A percentile compares a stretch with the other conserved stretches of the same genome.
phyloP scores from a whole-genome alignment of 2,113 vertebrate species.

The Phalacrocorax carbo region DNA sequence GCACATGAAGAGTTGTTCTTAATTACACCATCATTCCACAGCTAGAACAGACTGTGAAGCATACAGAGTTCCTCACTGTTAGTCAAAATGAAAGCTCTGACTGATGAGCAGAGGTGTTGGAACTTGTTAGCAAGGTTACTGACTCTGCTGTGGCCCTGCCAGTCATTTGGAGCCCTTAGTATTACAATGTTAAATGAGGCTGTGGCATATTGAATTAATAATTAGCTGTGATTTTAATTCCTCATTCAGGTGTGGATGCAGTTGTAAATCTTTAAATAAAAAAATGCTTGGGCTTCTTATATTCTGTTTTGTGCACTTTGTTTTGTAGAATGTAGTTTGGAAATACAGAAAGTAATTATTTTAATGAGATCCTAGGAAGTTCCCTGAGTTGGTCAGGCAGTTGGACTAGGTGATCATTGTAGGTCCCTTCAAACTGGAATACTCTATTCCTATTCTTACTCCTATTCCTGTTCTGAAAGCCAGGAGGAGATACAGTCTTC shows the following conservation, averaged over 20 bases:
- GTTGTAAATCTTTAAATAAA: background rate
- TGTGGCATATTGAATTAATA: background rate
- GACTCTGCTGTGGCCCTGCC: background rate
- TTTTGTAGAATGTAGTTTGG: background rate
- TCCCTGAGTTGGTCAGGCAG: background rate
- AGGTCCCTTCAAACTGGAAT: background rate
- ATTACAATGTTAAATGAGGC: background rate
- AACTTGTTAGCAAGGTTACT: background rate
- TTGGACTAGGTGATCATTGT: background rate
- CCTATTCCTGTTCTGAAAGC: background rate
- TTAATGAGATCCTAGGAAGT: background rate
- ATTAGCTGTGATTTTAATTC: background rate
- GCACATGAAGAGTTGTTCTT: background rate
- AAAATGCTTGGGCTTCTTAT: background rate
- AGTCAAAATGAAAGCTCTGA: background rate
- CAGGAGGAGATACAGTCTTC: background rate
- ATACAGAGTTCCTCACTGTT: background rate
- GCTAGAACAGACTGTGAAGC: background rate
- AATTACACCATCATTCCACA: background rate
- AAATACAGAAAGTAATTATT: background rate
- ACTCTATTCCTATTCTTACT: too few species aligned
- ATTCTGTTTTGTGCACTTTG: background rate
- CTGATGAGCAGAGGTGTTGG: background rate
- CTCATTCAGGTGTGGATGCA: background rate
- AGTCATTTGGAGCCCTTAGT: background rate